Evolutionary conservation across 2,113 vertebrate genomes (phyloP).

Genomic region (Rhipidura dahli): DNA sequence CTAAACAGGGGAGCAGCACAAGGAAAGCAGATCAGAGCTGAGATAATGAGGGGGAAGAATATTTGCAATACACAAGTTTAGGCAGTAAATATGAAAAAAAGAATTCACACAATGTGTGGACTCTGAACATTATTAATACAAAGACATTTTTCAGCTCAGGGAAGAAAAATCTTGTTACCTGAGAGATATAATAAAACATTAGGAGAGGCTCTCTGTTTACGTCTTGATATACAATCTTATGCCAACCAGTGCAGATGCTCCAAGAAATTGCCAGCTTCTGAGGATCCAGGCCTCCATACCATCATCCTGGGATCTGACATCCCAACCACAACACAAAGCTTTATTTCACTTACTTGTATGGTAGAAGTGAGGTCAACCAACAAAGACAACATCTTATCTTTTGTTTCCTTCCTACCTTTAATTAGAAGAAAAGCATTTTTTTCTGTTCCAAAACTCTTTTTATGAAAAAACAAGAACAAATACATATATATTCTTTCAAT

Average conservation of each 20-base stretch:
- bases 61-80: background rate
- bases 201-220: background rate
- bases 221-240: background rate
- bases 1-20: background rate
- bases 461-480: background rate
- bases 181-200: constrained; percentile 5
- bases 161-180: constrained; percentile 6
- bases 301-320: background rate
- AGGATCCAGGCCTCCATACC: background rate
- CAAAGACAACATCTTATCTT: background rate
- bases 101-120: background rate
- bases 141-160: constrained; percentile 1
- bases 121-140: background rate
- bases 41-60: background rate
- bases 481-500: background rate
- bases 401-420: background rate
- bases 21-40: background rate
- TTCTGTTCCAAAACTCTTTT: background rate
- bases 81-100: background rate
- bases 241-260: background rate
- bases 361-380: background rate
- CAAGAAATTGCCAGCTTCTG: background rate
- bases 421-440: background rate
- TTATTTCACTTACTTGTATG: background rate
- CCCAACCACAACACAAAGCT: background rate